Base-by-base conservation (phyloP, 64 coral and sea anemone genomes). In the Montipora efflorescens region DNA sequence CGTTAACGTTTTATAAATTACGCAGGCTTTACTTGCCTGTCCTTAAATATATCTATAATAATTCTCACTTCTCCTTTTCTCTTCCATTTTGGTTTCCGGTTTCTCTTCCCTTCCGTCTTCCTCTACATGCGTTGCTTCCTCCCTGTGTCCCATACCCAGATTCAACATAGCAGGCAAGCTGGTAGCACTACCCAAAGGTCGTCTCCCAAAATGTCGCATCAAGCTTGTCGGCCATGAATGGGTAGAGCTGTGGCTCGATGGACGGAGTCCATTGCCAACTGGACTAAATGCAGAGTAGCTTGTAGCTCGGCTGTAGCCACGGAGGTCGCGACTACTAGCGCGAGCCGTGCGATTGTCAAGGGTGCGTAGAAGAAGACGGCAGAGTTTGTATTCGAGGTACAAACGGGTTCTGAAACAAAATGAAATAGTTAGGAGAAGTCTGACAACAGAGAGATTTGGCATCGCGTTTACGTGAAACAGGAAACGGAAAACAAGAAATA, bases 351-450 rank as follows among this genome's bases (percentile, higher is more conserved):
- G 93, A 43, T 51, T 91, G 57, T 96, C 95, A 1, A 99, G 79
- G 48, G 94, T 99, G 13, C 98, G 98, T 9, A 99, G 58, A 20
- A 99, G 95, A 11, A 99, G 68, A 71, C 95, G 95, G 53, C 98
- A 99, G 11, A 99, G 87, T 59, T 99, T 99, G 92, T 92, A 99
- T 59, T 99, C 95, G 52, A 94, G 95, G 55, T 90, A 99, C 1
- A 96, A 84, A 16, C 75, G 88, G 53, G 95, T 99, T 68, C 98
- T 99, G 57, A 77, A 18, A 47, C 46, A 50, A 49, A 78, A 49
- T 3, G 14, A 16, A 19, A 78, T 47, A 64, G 8, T 64, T 9
- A 71, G n/a, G 48, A 20, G 6, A 57, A 0, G 53, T 8, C 6
- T 57, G 53, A 8, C 53, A 57, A 5, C 2, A 57, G 11, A 57